Evolutionary conservation across 2,113 vertebrate species (phyloP).

Genomic region (Ardeotis arabs): DNA sequence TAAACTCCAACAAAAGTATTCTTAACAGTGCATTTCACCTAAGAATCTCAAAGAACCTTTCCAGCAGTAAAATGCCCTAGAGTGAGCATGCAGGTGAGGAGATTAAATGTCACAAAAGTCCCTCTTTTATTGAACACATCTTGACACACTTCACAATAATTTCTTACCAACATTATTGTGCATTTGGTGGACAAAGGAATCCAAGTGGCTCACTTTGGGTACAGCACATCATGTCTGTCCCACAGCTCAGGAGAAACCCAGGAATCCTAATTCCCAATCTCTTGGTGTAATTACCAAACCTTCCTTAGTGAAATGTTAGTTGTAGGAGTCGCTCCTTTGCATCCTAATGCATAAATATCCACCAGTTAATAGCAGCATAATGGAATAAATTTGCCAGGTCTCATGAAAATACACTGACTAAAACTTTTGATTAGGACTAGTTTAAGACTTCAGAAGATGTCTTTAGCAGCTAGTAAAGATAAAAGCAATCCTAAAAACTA

Average conservation of each 20-base stretch:
- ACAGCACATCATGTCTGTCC: not conserved
- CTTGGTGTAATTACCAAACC: not conserved
- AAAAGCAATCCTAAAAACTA: conserved; percentile 38
- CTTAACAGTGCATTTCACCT: not conserved
- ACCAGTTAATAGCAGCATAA: not conserved
- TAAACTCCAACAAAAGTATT: not conserved
- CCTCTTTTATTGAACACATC: not conserved
- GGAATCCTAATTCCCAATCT: not conserved
- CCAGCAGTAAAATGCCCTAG: not conserved
- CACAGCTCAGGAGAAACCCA: not conserved
- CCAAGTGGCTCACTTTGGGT: not conserved
- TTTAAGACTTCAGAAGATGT: conserved; percentile 3
- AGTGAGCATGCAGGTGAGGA: not conserved
- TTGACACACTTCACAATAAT: not conserved
- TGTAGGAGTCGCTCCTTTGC: not conserved
- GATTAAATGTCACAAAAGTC: not conserved
- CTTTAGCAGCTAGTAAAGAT: conserved; percentile 24
- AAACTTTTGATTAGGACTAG: conserved; percentile 24
- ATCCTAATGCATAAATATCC: conserved; percentile 14
- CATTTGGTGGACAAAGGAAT: not conserved
- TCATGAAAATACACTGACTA: conserved; percentile 26
- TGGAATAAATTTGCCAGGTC: not conserved
- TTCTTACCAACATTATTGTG: not conserved
- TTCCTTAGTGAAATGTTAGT: not conserved
- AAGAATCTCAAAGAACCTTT: not conserved